Percentiles rank a stretch among this genome's conserved stretches.
Evolutionary conservation across 2,113 vertebrate genomes (phyloP).

Genomic region (Trematocara macrostoma): DNA sequence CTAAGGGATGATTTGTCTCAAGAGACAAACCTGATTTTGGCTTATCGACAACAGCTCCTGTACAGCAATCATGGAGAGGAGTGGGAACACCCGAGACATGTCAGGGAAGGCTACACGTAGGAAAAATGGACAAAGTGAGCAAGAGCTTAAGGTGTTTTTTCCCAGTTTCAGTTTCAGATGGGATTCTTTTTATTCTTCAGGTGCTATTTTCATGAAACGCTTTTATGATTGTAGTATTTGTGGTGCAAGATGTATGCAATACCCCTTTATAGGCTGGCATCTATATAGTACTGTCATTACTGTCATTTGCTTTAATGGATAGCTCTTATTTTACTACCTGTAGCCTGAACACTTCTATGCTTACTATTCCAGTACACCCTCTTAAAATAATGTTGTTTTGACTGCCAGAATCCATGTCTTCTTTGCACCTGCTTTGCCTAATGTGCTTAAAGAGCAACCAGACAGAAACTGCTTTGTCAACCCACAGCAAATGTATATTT

Average conservation of each 20-base stretch:
- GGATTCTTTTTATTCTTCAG: not conserved
- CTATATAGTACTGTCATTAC: not conserved
- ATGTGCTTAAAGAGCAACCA: not conserved
- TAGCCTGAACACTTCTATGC: not conserved
- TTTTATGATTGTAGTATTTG: not conserved
- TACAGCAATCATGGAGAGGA: constrained; percentile 38
- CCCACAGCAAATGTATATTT: not conserved
- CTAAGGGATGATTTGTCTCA: constrained; percentile 28
- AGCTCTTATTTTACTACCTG: not conserved
- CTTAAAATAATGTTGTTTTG: not conserved
- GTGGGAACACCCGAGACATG: constrained; percentile 7
- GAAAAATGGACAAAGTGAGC: not conserved
- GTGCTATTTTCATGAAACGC: not conserved
- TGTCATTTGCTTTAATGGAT: not conserved
- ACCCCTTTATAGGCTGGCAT: not conserved
- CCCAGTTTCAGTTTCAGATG: not conserved
- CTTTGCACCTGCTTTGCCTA: not conserved
- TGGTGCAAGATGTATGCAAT: not conserved
- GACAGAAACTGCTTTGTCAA: not conserved
- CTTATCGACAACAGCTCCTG: constrained; percentile 57
- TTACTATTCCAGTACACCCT: not conserved
- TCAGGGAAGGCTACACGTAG: not conserved
- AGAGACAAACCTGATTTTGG: constrained; percentile 34
- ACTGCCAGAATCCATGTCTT: not conserved
- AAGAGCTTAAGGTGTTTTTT: not conserved